phyloP scores from a whole-genome alignment of 2,113 vertebrate species.

The Stegastes partitus region DNA sequence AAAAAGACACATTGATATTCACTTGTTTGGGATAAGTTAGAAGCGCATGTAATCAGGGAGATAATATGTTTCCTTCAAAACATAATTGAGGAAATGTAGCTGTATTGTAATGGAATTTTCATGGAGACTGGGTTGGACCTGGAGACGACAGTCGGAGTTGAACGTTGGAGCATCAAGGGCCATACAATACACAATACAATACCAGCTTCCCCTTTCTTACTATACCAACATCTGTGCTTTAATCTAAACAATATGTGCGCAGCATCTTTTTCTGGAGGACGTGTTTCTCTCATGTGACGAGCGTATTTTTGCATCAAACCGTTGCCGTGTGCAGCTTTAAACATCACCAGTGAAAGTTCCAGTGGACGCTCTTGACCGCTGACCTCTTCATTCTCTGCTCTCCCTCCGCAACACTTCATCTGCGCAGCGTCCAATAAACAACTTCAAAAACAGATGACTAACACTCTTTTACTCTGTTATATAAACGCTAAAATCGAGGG shows the following conservation, averaged over 20 bases:
- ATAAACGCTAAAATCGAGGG: conserved; percentile 19
- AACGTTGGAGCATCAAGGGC: too few relatives aligned
- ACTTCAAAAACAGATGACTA: conserved; percentile 33
- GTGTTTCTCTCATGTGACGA: not conserved
- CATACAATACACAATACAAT: too few relatives aligned
- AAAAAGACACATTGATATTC: too few relatives aligned
- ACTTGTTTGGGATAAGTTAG: too few relatives aligned
- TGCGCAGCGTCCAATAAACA: conserved; percentile 29
- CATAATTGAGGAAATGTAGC: too few relatives aligned
- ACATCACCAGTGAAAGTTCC: not conserved
- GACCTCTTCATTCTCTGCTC: not conserved
- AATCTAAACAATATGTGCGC: not conserved
- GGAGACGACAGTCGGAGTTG: too few relatives aligned
- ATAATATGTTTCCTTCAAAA: too few relatives aligned
- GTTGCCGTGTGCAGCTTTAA: not conserved
- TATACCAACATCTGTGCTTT: too few relatives aligned
- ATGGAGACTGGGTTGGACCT: too few relatives aligned
- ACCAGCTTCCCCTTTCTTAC: too few relatives aligned
- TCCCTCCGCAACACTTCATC: conserved; percentile 24
- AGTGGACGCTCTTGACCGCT: not conserved
- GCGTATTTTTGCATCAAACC: not conserved
- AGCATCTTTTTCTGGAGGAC: not conserved
- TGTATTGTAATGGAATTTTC: too few relatives aligned
- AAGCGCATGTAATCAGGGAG: too few relatives aligned
- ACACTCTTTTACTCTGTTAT: conserved; percentile 11